These are phyloP conservation scores for Heliconius himera DNA, from an alignment of 1,140 invertebrate genomes.

Conservation along the genomic window DNA sequence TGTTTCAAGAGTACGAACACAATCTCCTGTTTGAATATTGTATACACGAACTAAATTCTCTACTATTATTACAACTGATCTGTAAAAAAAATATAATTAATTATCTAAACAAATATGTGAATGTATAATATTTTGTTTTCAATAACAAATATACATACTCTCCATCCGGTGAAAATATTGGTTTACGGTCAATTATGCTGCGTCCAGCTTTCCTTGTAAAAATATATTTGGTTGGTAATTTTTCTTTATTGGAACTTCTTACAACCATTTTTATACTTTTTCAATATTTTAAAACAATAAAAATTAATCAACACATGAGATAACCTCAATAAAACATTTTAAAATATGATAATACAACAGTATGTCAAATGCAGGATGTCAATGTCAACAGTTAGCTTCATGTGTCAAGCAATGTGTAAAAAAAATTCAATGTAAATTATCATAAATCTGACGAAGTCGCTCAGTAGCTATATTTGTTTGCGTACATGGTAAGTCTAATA, in stretches of 20 bases:
- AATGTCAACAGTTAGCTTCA: no score
- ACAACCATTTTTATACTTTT: constrained; percentile 61
- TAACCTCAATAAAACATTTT: constrained; percentile 46
- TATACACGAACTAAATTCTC: constrained; percentile 73
- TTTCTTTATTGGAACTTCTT: constrained; percentile 44
- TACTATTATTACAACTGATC: constrained; percentile 70
- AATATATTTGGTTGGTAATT: constrained; percentile 55
- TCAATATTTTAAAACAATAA: neutral
- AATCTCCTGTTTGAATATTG: constrained; percentile 71
- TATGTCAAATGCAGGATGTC: no score
- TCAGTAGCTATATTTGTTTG: no score
- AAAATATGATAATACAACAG: no score
- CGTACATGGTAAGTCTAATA: no score
- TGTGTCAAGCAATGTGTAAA: no score
- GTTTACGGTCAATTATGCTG: constrained; percentile 75
- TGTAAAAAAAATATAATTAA: constrained; percentile 46
- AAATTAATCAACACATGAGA: constrained; percentile 47
- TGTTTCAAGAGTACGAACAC: constrained; percentile 64
- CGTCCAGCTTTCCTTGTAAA: constrained; percentile 73
- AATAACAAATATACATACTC: constrained; percentile 58
- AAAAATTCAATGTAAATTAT: no score
- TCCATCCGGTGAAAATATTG: constrained; percentile 76
- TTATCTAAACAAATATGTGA: neutral
- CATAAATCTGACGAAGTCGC: no score
- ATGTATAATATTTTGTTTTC: neutral